Conservation (phyloP, 2,113 vertebrate genomes). For the Nannospalax galili region DNA sequence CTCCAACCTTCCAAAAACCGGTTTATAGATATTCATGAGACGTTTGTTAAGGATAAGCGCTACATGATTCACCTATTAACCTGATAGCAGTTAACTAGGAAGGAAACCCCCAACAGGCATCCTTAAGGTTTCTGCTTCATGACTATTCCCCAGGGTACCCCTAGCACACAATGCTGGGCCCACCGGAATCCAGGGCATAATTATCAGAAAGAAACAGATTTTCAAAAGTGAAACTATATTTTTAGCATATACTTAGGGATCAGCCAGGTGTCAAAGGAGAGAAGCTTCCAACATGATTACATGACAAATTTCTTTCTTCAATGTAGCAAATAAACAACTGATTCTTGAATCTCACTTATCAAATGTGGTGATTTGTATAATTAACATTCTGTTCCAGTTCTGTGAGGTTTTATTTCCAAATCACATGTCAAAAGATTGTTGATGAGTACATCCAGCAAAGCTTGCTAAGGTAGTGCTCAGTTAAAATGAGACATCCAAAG, state of each 20-base stretch:
- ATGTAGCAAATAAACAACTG: neutral
- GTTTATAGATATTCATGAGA: constrained; percentile 27
- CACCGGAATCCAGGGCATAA: constrained; percentile 25
- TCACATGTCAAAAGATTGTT: constrained; percentile 9
- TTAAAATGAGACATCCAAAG: constrained; percentile 23
- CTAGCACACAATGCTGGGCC: constrained; percentile 31
- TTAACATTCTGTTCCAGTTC: constrained; percentile 25
- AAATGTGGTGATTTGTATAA: constrained; percentile 18
- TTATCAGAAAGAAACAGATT: constrained; percentile 70
- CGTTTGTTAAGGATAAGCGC: constrained; percentile 22
- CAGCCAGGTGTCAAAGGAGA: constrained; percentile 54
- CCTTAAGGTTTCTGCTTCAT: constrained; percentile 13
- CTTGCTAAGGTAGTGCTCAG: neutral
- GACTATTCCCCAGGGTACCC: neutral
- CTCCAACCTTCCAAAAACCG: constrained; percentile 40
- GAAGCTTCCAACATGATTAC: constrained; percentile 7
- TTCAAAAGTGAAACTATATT: constrained; percentile 67
- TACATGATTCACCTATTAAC: constrained; percentile 54
- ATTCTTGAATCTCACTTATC: constrained; percentile 17
- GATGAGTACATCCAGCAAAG: neutral
- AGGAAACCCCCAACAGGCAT: constrained; percentile 51
- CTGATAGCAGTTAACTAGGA: constrained; percentile 52
- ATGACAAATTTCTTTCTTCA: constrained; percentile 52
- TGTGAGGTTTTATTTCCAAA: constrained; percentile 28
- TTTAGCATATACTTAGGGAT: constrained; percentile 46